Percentiles rank a stretch among this genome's conserved stretches.
phyloP scores from a whole-genome alignment of 2,888 invertebrate species.

The Dione vanillae region DNA sequence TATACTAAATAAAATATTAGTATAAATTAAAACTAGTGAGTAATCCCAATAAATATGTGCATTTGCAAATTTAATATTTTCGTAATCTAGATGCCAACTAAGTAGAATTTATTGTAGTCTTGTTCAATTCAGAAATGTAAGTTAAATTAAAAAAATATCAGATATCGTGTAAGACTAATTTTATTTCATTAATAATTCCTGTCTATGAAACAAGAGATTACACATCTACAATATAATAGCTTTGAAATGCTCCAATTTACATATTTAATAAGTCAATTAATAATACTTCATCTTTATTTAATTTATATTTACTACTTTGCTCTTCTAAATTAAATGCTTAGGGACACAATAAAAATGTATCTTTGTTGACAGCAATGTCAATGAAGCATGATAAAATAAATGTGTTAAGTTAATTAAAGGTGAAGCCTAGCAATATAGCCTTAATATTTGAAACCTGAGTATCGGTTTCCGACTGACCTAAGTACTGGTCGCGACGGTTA shows the following conservation, averaged over 20 bases:
- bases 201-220: no score
- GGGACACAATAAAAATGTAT: background rate
- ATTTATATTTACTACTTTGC: slow-evolving; percentile 5
- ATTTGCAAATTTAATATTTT: no score
- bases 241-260: background rate
- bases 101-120: no score
- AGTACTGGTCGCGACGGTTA: background rate
- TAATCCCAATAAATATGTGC: no score
- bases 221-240: no score
- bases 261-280: background rate
- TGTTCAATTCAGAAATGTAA: no score
- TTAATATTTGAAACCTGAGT: slow-evolving; percentile 2
- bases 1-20: no score
- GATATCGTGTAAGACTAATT: no score
- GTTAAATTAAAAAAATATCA: no score
- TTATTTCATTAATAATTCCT: no score
- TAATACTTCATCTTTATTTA: background rate
- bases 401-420: slow-evolving; percentile 30
- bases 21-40: no score
- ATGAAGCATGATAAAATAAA: slow-evolving; percentile 18
- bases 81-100: no score
- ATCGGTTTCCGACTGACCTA: background rate
- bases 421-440: slow-evolving; percentile 24
- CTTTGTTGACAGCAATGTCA: slow-evolving; percentile 13
- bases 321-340: slow-evolving; percentile 3